These are phyloP conservation scores for Hippoglossus hippoglossus DNA, from an alignment of 2,797 vertebrate species.

Conservation along the genomic window DNA sequence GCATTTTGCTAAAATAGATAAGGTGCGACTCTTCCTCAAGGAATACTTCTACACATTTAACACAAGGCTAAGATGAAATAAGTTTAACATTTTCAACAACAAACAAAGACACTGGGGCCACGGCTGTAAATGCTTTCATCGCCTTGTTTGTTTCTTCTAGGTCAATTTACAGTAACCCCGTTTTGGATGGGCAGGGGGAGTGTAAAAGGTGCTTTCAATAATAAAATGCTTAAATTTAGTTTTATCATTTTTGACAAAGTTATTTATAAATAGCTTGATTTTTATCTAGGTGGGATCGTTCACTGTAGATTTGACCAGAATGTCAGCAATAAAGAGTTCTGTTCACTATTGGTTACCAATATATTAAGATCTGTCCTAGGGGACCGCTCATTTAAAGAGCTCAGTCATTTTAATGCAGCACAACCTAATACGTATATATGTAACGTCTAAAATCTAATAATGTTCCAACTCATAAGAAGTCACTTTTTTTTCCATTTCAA, in stretches of 20 bases:
- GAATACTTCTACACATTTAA: constrained; percentile 80
- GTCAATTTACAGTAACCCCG: constrained; percentile 54
- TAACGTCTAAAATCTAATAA: constrained; percentile 84
- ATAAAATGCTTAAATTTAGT: constrained; percentile 72
- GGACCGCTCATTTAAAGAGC: constrained; percentile 82
- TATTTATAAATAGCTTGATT: constrained; percentile 72
- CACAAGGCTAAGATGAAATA: constrained; percentile 76
- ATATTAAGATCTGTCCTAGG: constrained; percentile 88
- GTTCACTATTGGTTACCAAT: constrained; percentile 90
- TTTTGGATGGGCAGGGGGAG: constrained; percentile 36
- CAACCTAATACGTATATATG: constrained; percentile 84
- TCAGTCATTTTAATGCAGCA: constrained; percentile 82
- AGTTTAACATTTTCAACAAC: constrained; percentile 44
- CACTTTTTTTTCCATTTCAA: constrained; percentile 66
- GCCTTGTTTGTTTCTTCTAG: constrained; percentile 37
- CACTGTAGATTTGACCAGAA: constrained; percentile 83
- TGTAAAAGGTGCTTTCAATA: constrained; percentile 77
- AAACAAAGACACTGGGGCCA: constrained; percentile 48
- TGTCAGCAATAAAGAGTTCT: constrained; percentile 83
- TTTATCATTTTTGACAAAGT: constrained; percentile 67
- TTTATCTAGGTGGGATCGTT: constrained; percentile 73
- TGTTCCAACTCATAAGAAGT: constrained; percentile 77
- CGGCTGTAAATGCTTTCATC: constrained; percentile 63
- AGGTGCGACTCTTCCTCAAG: constrained; percentile 83
- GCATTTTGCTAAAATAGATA: constrained; percentile 79